Evolutionary conservation across 2,113 vertebrate species (phyloP), one percentile per base, ranked within the genome.

Genomic region (Lynx canadensis): DNA sequence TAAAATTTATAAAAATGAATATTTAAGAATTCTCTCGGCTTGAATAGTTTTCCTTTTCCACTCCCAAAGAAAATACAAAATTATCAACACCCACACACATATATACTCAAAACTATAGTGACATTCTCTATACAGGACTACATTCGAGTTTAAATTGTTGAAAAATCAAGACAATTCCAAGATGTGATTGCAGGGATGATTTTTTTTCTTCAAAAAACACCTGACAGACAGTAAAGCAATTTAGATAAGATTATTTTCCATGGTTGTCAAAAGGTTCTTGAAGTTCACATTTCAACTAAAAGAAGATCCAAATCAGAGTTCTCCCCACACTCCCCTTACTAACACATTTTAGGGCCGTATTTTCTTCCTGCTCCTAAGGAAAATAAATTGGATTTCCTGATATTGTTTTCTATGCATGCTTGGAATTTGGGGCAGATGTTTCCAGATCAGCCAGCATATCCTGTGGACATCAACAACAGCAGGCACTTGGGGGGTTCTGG

Each of bases 1-100:
- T 98, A 98, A 98, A 98, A 97, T 98, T 98, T 98, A 98, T 97
- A 97, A 98, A 98, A 98, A 98, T 92, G 91, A 45, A 80, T 91
- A 73, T 79, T 91, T 68, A 65, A 91, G 45, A 97, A 96, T 94
- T 95, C 74, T 89, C 36, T 74, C 31, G 45, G 38, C 74, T 65
- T 95, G 41, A 94, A 90, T 94, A 63, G n/a, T 50, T 89, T 97
- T 96, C 80, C 25, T 94, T 89, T 89, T 94, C 96, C 93, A 97
- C 50, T 41, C 91, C 91, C 73, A 92, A 96, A 96, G 88, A 97
- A 92, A 95, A 97, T 94, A 97, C 87, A 98, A 97, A 97, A 97
- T 94, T 91, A 90, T 96, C 79, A 69, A 8, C 52, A 97, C 94
- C 96, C 84, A 55, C 74, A 96, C 89, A 97, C 82, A 88, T 81